Conservation (phyloP, 92 coral and sea anemone genomes). For the Phymanthus crucifer region DNA sequence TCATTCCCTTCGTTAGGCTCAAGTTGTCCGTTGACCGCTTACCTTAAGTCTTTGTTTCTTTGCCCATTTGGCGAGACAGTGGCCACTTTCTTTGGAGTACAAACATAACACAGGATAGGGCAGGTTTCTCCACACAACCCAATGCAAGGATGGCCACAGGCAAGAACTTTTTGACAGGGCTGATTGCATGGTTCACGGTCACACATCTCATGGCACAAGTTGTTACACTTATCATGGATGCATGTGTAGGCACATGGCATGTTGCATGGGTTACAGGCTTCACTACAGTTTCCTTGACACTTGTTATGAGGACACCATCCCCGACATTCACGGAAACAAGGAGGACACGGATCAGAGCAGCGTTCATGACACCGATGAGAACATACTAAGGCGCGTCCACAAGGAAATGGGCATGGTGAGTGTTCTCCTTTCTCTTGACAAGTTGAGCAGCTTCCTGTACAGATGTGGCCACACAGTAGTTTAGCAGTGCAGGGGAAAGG, state of each 20-base stretch:
- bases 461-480: slow-evolving; percentile 69
- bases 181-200: slow-evolving; percentile 35
- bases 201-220: slow-evolving; percentile 49
- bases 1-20: too few species aligned
- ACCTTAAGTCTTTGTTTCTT: slow-evolving; percentile 26
- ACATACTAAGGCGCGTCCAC: slow-evolving; percentile 62
- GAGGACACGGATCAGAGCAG: slow-evolving; percentile 74
- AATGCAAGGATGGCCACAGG: slow-evolving; percentile 57
- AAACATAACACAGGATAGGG: slow-evolving; percentile 60
- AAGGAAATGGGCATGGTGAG: slow-evolving; percentile 49
- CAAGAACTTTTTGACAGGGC: neutral
- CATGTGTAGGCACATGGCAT: slow-evolving; percentile 55
- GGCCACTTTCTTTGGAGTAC: slow-evolving; percentile 45
- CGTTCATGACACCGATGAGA: slow-evolving; percentile 63
- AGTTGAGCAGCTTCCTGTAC: slow-evolving; percentile 50
- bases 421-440: slow-evolving; percentile 56
- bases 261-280: slow-evolving; percentile 52
- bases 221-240: slow-evolving; percentile 58
- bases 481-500: slow-evolving; percentile 38
- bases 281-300: slow-evolving; percentile 47
- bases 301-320: slow-evolving; percentile 57
- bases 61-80: slow-evolving; percentile 23
- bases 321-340: slow-evolving; percentile 59
- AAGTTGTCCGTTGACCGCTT: neutral
- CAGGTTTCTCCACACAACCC: slow-evolving; percentile 84